Conservation (phyloP, 64 coral and sea anemone species). For the Pocillopora damicornis region DNA sequence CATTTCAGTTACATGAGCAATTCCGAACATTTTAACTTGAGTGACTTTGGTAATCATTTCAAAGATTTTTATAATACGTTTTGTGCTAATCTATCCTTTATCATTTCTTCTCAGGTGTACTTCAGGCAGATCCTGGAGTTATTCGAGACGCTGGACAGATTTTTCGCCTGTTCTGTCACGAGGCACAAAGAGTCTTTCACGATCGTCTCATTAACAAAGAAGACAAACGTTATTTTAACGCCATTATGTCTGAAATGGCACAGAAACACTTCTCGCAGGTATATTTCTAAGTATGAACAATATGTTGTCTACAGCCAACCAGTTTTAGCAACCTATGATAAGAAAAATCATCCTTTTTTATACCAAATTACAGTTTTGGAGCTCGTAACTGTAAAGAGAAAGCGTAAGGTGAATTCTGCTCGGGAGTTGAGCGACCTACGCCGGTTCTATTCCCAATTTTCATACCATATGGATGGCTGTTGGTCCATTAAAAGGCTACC, state of each 20-base stretch:
- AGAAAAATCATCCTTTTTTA: no score
- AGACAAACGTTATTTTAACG: conserved; percentile 93
- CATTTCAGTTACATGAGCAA: background rate
- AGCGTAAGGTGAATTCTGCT: no score
- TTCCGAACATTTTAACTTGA: no score
- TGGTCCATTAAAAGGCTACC: no score
- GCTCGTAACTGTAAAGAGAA: no score
- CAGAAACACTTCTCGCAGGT: conserved; percentile 98
- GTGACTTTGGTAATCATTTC: no score
- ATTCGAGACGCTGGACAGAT: conserved; percentile 88
- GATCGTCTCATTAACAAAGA: conserved; percentile 98
- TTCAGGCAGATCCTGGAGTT: conserved; percentile 90
- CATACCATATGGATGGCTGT: no score
- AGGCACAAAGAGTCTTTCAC: conserved; percentile 92
- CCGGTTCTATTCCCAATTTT: no score
- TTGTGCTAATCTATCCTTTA: background rate
- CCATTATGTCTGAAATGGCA: conserved; percentile 91
- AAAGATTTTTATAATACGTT: background rate
- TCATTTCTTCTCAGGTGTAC: conserved; percentile 55
- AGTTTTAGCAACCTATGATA: no score
- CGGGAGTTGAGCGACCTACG: no score
- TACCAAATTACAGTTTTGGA: no score
- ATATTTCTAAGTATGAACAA: background rate
- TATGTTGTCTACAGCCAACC: background rate
- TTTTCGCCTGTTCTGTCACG: conserved; percentile 93